Percentiles rank a stretch among this genome's conserved stretches.
Evolutionary conservation across 2,797 vertebrate species (phyloP).

Genomic region (Ficedula albicollis): DNA sequence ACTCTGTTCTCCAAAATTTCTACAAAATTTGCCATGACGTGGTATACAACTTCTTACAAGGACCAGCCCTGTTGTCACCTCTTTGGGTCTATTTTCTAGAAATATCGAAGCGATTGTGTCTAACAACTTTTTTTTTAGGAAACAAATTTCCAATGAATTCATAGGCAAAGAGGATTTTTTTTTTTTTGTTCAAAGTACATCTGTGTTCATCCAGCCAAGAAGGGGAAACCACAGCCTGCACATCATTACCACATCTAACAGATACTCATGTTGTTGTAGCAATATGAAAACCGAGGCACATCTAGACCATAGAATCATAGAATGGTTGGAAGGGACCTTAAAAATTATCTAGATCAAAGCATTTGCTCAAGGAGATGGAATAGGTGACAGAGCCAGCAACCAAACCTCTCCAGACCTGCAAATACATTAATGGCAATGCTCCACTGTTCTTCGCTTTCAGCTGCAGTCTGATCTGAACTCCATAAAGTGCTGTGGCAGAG

Average conservation of each 20-base stretch:
- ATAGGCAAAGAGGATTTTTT: background rate
- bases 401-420: background rate
- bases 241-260: background rate
- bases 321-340: background rate
- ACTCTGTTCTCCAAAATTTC: background rate
- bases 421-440: background rate
- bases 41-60: background rate
- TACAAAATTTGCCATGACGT: background rate
- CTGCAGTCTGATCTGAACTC: background rate
- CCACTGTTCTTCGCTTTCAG: background rate
- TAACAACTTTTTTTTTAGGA: background rate
- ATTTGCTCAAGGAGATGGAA: background rate
- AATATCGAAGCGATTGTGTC: background rate
- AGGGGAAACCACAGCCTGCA: background rate
- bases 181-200: background rate
- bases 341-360: background rate
- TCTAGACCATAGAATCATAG: background rate
- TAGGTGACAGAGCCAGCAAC: background rate
- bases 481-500: background rate
- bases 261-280: background rate
- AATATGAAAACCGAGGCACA: background rate
- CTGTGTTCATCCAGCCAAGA: background rate
- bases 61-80: background rate
- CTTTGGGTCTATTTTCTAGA: background rate
- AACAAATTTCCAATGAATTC: background rate